These are phyloP conservation scores for Hippolais icterina DNA, from an alignment of 2,113 vertebrate species.

Conservation along the genomic window DNA sequence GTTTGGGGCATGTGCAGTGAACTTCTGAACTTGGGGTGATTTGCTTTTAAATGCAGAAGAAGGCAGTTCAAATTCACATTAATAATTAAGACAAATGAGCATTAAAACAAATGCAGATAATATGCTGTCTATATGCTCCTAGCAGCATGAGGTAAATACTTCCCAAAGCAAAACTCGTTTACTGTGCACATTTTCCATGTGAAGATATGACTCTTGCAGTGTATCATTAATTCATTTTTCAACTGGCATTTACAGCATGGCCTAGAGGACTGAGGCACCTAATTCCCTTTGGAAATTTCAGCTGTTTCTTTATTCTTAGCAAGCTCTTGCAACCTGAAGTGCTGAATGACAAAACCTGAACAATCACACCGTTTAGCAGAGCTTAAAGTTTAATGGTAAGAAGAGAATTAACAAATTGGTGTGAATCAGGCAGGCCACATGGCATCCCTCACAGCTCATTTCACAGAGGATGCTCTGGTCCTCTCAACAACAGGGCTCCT, in stretches of 20 bases:
- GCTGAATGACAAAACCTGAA: background rate
- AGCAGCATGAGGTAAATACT: conserved; percentile 51
- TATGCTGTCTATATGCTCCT: conserved; percentile 48
- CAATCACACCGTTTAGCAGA: background rate
- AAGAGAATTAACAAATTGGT: background rate
- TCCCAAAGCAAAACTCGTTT: conserved; percentile 28
- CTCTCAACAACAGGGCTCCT: background rate
- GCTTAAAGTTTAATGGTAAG: background rate
- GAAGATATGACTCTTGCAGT: background rate
- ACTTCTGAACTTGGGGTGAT: conserved; percentile 72
- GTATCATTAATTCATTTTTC: conserved; percentile 21
- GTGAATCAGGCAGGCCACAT: background rate
- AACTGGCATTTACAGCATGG: background rate
- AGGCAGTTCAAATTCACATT: conserved; percentile 44
- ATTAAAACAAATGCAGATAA: conserved; percentile 77
- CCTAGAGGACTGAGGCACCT: background rate
- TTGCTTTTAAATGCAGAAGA: conserved; percentile 25
- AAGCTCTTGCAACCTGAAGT: background rate
- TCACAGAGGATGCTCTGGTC: background rate
- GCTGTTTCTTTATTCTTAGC: background rate
- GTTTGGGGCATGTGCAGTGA: conserved; percentile 58
- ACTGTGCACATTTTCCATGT: background rate
- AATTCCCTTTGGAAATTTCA: background rate
- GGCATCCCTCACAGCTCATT: background rate
- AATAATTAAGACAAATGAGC: conserved; percentile 71